phyloP scores from a whole-genome alignment of 1,140 invertebrate species.

The Ridgeia piscesae region DNA sequence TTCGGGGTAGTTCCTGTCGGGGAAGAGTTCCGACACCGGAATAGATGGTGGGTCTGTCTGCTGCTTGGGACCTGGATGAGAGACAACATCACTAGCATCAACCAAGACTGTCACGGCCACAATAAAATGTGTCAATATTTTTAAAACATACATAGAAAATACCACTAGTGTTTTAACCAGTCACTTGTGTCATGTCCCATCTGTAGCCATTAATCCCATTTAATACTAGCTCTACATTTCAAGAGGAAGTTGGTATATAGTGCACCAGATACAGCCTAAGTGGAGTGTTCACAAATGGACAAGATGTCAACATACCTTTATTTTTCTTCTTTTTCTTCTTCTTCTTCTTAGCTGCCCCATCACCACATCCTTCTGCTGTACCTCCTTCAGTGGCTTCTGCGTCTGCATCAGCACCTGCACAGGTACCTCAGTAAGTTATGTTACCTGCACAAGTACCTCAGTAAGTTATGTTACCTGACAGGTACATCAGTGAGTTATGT shows the following conservation, averaged over 20 bases:
- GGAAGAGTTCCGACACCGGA: slow-evolving; percentile 81
- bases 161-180: neutral
- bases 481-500: neutral
- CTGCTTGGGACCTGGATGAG: slow-evolving; percentile 45
- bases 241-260: neutral
- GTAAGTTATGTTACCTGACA: neutral
- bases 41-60: slow-evolving; percentile 85
- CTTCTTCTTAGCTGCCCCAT: slow-evolving; percentile 42
- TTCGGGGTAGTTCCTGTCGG: slow-evolving; percentile 70
- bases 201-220: neutral
- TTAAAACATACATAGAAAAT: neutral
- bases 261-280: neutral
- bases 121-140: neutral
- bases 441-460: neutral
- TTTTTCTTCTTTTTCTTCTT: slow-evolving; percentile 56
- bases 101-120: too few species aligned
- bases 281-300: neutral
- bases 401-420: neutral
- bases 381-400: slow-evolving; percentile 17
- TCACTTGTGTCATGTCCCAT: too few species aligned
- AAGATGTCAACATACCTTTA: slow-evolving; percentile 55
- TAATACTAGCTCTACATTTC: neutral
- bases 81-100: neutral
- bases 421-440: neutral
- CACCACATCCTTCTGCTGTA: slow-evolving; percentile 26